phyloP scores from a whole-genome alignment of 1,140 invertebrate species.

The Battus philenor region DNA sequence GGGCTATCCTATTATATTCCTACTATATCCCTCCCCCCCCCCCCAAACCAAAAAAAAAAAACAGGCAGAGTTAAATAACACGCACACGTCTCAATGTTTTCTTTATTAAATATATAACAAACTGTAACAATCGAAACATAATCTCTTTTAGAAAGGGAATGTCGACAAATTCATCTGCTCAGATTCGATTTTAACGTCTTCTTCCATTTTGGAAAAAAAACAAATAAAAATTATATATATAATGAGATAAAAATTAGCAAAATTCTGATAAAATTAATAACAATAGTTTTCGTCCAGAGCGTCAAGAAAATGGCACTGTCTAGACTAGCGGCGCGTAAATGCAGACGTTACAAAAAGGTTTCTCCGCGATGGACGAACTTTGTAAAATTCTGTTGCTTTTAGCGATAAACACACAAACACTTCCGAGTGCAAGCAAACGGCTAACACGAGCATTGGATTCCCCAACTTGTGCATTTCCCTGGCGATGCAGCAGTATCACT shows the following conservation, averaged over 20 bases:
- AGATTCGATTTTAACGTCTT: not conserved
- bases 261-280: not conserved
- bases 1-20: no score
- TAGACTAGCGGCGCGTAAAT: constrained; percentile 7
- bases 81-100: no score
- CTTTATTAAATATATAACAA: not conserved
- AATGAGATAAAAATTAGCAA: not conserved
- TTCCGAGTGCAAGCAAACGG: not conserved
- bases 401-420: no score
- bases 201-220: not conserved
- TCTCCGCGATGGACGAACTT: not conserved
- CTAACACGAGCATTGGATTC: not conserved
- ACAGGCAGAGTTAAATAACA: no score
- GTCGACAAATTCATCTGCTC: not conserved
- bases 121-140: constrained; percentile 6
- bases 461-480: no score
- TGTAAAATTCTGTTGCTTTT: not conserved
- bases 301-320: constrained; percentile 2
- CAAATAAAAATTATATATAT: not conserved
- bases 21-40: no score
- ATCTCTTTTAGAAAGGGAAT: constrained; percentile 4
- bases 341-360: not conserved
- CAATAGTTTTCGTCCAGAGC: not conserved
- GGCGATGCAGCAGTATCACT: no score
- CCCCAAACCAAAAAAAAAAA: no score